These are phyloP conservation scores for Phasia obesa DNA, from an alignment of 2,888 invertebrate species.

Conservation along the genomic window DNA sequence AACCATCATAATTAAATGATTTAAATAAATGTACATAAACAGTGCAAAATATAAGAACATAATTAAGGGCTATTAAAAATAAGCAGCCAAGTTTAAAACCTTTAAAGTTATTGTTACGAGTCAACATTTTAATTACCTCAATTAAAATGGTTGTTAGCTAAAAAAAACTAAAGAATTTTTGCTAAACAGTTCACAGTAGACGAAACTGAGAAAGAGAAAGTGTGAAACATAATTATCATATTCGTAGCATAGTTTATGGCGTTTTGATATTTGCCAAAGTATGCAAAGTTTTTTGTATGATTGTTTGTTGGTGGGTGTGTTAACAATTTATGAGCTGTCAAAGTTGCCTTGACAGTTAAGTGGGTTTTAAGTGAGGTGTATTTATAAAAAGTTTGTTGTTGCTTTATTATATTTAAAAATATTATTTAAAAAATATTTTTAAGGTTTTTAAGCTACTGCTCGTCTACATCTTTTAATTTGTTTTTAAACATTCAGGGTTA, in stretches of 20 bases:
- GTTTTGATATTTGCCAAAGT: constrained; percentile 8
- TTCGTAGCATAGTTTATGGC: constrained; percentile 50
- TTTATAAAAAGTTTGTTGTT: neutral
- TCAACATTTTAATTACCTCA: constrained; percentile 52
- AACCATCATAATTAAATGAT: constrained; percentile 40
- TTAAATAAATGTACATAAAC: neutral
- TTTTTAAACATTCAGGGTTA: neutral
- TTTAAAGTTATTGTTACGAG: constrained; percentile 31
- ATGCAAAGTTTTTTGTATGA: constrained; percentile 27
- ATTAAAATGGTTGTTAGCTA: constrained; percentile 22
- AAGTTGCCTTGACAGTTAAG: constrained; percentile 36
- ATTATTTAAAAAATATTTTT: neutral
- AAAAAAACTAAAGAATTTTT: constrained; percentile 36
- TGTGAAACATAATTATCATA: neutral
- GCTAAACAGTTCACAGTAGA: neutral
- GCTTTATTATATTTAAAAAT: neutral
- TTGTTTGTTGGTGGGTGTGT: too few species aligned
- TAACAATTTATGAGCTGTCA: constrained; percentile 5
- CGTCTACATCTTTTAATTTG: neutral
- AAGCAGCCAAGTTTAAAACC: constrained; percentile 35
- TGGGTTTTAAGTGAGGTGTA: neutral
- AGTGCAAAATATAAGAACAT: constrained; percentile 10
- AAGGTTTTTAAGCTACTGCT: neutral
- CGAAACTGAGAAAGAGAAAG: neutral
- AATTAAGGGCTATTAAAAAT: constrained; percentile 38